Conservation (phyloP, 2,797 vertebrate genomes). For the Brachyrhaphis roseni region DNA sequence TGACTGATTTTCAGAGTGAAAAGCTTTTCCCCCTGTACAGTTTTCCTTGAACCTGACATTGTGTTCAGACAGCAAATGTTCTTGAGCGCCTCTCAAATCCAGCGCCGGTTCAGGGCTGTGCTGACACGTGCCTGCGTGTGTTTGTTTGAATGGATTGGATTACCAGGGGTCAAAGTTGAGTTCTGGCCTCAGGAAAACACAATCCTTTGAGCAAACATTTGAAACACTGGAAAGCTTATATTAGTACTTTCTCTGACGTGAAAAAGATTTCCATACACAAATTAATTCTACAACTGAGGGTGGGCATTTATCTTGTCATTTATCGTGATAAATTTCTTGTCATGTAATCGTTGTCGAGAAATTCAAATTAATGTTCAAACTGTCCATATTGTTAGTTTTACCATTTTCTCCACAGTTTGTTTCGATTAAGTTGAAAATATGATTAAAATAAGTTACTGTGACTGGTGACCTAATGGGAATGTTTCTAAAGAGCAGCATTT, state of each 20-base stretch:
- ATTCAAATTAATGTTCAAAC: too few relatives aligned
- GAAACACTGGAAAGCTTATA: background rate
- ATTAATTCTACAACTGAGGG: background rate
- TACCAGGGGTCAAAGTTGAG: slow-evolving; percentile 51
- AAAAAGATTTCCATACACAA: background rate
- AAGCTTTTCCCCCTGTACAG: slow-evolving; percentile 4
- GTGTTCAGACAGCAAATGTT: slow-evolving; percentile 43
- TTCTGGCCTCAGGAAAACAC: slow-evolving; percentile 21
- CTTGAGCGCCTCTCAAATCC: slow-evolving; percentile 50
- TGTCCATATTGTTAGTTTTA: too few relatives aligned
- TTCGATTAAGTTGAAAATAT: too few relatives aligned
- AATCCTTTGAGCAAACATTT: slow-evolving; percentile 40
- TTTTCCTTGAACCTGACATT: slow-evolving; percentile 31
- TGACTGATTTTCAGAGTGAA: slow-evolving; percentile 2
- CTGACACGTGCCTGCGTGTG: slow-evolving; percentile 46
- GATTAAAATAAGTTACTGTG: too few relatives aligned
- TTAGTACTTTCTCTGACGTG: background rate
- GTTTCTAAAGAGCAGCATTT: too few relatives aligned
- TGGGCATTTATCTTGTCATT: too few relatives aligned
- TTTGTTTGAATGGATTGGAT: slow-evolving; percentile 58
- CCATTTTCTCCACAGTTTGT: too few relatives aligned
- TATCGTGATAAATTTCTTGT: too few relatives aligned
- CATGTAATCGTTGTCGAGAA: too few relatives aligned
- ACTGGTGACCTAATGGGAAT: too few relatives aligned
- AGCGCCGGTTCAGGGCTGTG: slow-evolving; percentile 20